Evolutionary conservation across 2,113 vertebrate species (phyloP).

Genomic region (Ophiodon elongatus): DNA sequence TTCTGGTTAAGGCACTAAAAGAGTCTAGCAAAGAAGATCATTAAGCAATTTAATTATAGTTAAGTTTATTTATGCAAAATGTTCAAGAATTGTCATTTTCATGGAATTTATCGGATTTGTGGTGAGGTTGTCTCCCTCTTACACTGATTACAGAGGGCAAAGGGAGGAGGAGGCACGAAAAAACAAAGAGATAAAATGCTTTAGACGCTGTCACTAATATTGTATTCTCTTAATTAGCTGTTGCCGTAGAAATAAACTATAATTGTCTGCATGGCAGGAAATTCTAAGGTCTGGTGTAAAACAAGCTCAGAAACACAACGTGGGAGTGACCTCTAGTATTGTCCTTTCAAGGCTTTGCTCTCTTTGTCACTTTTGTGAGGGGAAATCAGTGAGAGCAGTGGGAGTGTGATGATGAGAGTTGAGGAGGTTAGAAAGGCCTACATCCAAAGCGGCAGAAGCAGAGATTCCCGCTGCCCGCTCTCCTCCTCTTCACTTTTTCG

Average conservation of each 20-base stretch:
- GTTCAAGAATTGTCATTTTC: slow-evolving; percentile 33
- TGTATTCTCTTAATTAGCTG: slow-evolving; percentile 55
- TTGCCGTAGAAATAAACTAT: slow-evolving; percentile 64
- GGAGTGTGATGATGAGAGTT: slow-evolving; percentile 51
- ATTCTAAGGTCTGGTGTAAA: slow-evolving; percentile 66
- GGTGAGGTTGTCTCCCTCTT: slow-evolving; percentile 6
- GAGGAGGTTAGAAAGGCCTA: slow-evolving; percentile 62
- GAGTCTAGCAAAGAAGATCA: slow-evolving; percentile 37
- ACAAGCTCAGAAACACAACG: slow-evolving; percentile 56
- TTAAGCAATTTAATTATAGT: slow-evolving; percentile 12
- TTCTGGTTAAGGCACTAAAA: slow-evolving; percentile 5
- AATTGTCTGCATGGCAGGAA: slow-evolving; percentile 57
- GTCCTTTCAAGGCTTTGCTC: slow-evolving; percentile 45
- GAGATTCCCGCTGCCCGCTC: slow-evolving; percentile 56
- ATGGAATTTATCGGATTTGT: slow-evolving; percentile 37
- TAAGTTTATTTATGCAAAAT: slow-evolving; percentile 31
- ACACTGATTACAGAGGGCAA: slow-evolving; percentile 35
- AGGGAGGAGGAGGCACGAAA: slow-evolving; percentile 21
- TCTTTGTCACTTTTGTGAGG: slow-evolving; percentile 53
- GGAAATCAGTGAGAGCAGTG: slow-evolving; percentile 64
- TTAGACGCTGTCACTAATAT: slow-evolving; percentile 42
- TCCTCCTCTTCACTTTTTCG: slow-evolving; percentile 47
- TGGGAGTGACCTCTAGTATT: slow-evolving; percentile 57
- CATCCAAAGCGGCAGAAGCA: slow-evolving; percentile 42
- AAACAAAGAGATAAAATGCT: slow-evolving; percentile 44